Base-by-base conservation (phyloP, 2,113 vertebrate genomes). In the Egretta garzetta region DNA sequence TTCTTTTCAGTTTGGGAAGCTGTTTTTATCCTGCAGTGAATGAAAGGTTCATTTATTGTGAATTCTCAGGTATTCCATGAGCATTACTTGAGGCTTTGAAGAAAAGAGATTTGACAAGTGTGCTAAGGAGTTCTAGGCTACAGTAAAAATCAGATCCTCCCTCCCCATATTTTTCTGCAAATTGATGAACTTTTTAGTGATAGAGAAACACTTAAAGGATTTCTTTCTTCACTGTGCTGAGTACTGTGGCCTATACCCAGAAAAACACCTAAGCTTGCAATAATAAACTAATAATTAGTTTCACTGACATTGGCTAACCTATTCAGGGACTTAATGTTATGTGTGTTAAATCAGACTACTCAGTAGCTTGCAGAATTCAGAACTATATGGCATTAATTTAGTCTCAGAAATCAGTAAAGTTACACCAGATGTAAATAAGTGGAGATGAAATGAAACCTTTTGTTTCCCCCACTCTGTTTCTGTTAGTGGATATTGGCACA, bases 21-120 rank as follows among this genome's bases (percentile, higher is more conserved):
- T 56, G 15, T 71, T 94, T 88, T 53, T 23, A 56, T 12, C 20
- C 41, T 80, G 66, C 80, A 85, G 43, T 14, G 24, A 74, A 56
- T 37, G 33, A 88, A 95, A 92, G 14, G 27, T 86, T 96, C 37
- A 58, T 84, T 93, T 92, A 59, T 26, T 91, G 62, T 79, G 74
- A 92, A 53, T 96, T 91, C 60, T 90, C 62, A 82, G 64, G 90
- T 28, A 77, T 88, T 74, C 50, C 41, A 59, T 72, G 26, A 87
- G 24, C 37, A 77, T 73, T 93, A 75, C 77, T 32, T 59, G 58
- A 77, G 22, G 12, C 35, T 94, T 84, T 84, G 66, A 92, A 53
- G 66, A 86, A 73, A 90, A 93, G 52, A 84, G 49, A 75, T 96
- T 96, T 95, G 45, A 86, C 39, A 92, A 77, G 8, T 14, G 7